Evolutionary conservation across 1,140 invertebrate species (phyloP).

Genomic region (Cephus cinctus): DNA sequence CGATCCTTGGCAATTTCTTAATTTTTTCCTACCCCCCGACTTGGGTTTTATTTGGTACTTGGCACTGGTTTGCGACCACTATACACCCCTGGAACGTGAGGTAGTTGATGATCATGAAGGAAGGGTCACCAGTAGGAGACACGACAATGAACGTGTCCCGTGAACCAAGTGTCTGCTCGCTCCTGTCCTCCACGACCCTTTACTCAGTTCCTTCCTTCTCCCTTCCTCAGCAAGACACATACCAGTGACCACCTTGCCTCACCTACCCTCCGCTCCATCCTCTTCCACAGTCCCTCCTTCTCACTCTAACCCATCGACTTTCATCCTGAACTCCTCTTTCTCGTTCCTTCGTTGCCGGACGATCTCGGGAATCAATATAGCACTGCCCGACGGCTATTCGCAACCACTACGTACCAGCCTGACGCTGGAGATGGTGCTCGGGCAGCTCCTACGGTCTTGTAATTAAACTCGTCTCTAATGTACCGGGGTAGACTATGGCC

Average conservation of each 20-base stretch:
- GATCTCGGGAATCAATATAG: constrained; percentile 28
- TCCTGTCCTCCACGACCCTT: too few species aligned
- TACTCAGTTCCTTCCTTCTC: too few species aligned
- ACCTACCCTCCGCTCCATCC: constrained; percentile 11
- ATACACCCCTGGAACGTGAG: constrained; percentile 17
- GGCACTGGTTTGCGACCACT: constrained; percentile 13
- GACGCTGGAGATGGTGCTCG: constrained; percentile 24
- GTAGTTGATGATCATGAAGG: constrained; percentile 25
- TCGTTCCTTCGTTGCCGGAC: constrained; percentile 12
- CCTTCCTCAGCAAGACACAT: too few species aligned
- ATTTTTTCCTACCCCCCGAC: too few species aligned
- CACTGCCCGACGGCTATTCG: constrained; percentile 27
- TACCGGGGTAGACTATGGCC: constrained; percentile 32
- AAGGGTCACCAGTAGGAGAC: constrained; percentile 24
- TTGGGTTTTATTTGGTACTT: constrained; percentile 14
- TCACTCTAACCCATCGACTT: constrained; percentile 2
- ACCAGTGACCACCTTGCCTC: too few species aligned
- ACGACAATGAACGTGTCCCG: constrained; percentile 46
- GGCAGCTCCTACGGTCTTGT: constrained; percentile 29
- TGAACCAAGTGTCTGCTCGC: constrained; percentile 40
- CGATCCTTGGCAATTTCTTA: too few species aligned
- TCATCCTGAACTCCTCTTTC: not conserved
- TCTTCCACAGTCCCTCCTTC: constrained; percentile 16
- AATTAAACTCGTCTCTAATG: constrained; percentile 42
- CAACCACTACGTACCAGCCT: constrained; percentile 29